Conservation (phyloP, 2,113 vertebrate genomes). For the Climacteris rufus region DNA sequence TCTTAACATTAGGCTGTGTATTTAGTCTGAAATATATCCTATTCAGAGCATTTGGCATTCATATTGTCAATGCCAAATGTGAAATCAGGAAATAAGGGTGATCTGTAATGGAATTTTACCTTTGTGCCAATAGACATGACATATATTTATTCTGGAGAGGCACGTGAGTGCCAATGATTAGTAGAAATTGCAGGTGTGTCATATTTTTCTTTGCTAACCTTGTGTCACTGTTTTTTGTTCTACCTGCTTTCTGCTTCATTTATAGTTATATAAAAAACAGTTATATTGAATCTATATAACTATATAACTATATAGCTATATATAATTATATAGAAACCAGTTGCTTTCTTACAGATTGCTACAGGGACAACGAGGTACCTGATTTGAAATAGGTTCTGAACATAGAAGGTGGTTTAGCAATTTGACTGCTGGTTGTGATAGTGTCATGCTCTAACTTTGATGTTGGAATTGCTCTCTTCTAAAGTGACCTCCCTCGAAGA, state of each 20-base stretch:
- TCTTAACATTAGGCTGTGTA: background rate
- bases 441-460: background rate
- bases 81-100: background rate
- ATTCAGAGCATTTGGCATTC: background rate
- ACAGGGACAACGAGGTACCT: background rate
- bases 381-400: background rate
- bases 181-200: background rate
- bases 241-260: background rate
- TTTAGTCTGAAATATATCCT: background rate
- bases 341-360: background rate
- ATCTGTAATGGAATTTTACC: background rate
- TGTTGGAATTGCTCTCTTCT: background rate
- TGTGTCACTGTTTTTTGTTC: background rate
- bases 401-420: background rate
- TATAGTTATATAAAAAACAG: too few species aligned
- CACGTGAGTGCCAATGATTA: background rate
- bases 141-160: background rate
- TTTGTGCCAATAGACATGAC: background rate
- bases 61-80: background rate
- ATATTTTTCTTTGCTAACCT: background rate
- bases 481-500: background rate
- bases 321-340: too few species aligned
- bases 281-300: too few species aligned
- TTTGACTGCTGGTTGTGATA: background rate
- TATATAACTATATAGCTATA: too few species aligned